Percentiles rank a stretch among this genome's conserved stretches.
These are phyloP conservation scores for Rhodeus uyekii DNA, from an alignment of 2,797 vertebrate genomes.

Conservation along the genomic window DNA sequence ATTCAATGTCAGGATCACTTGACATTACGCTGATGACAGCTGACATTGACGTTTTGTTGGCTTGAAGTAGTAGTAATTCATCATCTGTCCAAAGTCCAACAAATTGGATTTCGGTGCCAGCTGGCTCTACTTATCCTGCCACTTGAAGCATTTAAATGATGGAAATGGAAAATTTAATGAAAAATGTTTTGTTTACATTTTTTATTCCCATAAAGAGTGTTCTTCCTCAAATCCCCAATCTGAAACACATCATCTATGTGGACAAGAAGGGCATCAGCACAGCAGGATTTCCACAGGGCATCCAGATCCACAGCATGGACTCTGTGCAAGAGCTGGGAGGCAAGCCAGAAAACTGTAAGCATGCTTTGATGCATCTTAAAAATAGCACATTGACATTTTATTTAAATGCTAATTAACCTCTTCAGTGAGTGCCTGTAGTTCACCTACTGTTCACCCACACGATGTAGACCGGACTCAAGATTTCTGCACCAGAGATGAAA, in stretches of 20 bases:
- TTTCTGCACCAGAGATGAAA: conserved; percentile 9
- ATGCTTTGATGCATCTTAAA: background rate
- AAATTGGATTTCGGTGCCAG: background rate
- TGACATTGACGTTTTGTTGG: background rate
- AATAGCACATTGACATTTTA: background rate
- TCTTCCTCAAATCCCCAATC: conserved; percentile 80
- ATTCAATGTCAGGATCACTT: background rate
- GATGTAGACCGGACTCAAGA: background rate
- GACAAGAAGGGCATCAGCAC: conserved; percentile 84
- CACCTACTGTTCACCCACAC: background rate
- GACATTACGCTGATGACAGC: too few species aligned
- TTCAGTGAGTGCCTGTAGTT: background rate
- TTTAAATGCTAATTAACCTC: conserved; percentile 18
- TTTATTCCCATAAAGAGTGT: conserved; percentile 73
- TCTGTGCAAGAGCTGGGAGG: conserved; percentile 86
- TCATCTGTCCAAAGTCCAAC: background rate
- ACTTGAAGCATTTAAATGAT: background rate
- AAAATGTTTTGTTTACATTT: background rate
- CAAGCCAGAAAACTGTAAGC: conserved; percentile 89
- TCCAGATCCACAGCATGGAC: conserved; percentile 90
- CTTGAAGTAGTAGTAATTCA: background rate
- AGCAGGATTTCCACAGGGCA: conserved; percentile 82
- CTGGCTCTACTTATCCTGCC: background rate
- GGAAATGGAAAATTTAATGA: background rate
- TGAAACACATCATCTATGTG: conserved; percentile 94